A percentile compares a stretch with the other conserved stretches of the same genome.
These are phyloP conservation scores for Crepidodera aurea DNA, from an alignment of 2,888 invertebrate species.

Conservation along the genomic window DNA sequence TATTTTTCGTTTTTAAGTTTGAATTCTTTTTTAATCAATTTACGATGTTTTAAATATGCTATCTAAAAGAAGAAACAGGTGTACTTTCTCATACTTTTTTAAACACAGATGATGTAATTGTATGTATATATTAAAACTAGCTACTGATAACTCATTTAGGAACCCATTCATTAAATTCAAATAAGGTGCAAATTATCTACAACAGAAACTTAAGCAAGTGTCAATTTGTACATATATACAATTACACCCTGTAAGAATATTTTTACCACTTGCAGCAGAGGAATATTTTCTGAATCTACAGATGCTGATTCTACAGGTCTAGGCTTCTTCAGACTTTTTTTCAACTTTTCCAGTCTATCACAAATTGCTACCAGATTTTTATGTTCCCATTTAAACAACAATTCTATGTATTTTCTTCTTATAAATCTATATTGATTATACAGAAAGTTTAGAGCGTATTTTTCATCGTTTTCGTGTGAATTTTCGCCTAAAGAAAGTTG, in stretches of 20 bases:
- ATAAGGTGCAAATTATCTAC: too few relatives aligned
- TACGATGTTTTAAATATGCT: constrained; percentile 54
- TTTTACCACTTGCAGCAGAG: constrained; percentile 54
- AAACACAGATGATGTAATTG: too few relatives aligned
- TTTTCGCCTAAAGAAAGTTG: constrained; percentile 43
- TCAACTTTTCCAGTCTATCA: constrained; percentile 47
- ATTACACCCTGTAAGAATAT: too few relatives aligned
- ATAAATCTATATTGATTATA: constrained; percentile 51
- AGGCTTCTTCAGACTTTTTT: constrained; percentile 42
- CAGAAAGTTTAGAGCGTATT: constrained; percentile 49
- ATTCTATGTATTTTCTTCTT: constrained; percentile 49
- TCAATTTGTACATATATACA: too few relatives aligned
- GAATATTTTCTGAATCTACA: constrained; percentile 48
- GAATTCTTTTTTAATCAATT: constrained; percentile 51
- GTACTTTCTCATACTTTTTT: too few relatives aligned
- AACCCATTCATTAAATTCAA: too few relatives aligned
- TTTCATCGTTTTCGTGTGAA: constrained; percentile 41
- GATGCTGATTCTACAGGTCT: constrained; percentile 15
- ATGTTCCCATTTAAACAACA: constrained; percentile 46
- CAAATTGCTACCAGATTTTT: constrained; percentile 50
- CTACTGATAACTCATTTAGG: too few relatives aligned
- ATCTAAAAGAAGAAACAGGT: constrained; percentile 44
- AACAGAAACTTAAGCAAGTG: too few relatives aligned
- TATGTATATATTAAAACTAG: too few relatives aligned
- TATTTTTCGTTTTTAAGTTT: constrained; percentile 52